These are phyloP conservation scores for Parotocinclus haroldoi DNA, from an alignment of 2,797 vertebrate species.

Conservation along the genomic window DNA sequence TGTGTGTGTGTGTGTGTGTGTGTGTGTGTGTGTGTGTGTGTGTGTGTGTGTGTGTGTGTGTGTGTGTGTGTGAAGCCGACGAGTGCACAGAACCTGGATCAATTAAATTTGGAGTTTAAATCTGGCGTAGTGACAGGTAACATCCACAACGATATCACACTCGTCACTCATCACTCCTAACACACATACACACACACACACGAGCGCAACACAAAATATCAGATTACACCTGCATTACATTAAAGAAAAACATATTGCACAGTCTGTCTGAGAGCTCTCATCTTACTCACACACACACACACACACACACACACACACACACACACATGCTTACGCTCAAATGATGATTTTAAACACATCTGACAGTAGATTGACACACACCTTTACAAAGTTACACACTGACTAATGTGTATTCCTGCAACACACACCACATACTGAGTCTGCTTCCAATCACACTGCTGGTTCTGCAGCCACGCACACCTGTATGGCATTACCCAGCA, in stretches of 20 bases:
- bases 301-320: slow-evolving; percentile 16
- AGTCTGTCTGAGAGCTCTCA: not conserved
- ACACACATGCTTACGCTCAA: not conserved
- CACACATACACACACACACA: not conserved
- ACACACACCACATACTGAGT: slow-evolving; percentile 11
- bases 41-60: not conserved
- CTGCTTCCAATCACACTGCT: slow-evolving; percentile 29
- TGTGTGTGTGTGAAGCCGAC: not conserved
- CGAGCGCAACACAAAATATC: not conserved
- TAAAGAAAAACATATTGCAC: slow-evolving; percentile 6
- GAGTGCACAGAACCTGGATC: too few species aligned
- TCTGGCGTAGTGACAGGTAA: too few species aligned
- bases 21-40: too few species aligned
- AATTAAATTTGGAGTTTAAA: too few species aligned
- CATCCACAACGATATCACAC: too few species aligned
- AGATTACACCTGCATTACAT: slow-evolving; percentile 7
- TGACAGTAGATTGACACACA: slow-evolving; percentile 22
- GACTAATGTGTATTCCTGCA: slow-evolving; percentile 1
- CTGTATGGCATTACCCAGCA: slow-evolving; percentile 29
- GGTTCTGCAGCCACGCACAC: slow-evolving; percentile 19
- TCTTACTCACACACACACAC: slow-evolving; percentile 3
- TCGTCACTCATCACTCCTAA: too few species aligned
- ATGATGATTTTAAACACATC: slow-evolving; percentile 18
- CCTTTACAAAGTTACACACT: slow-evolving; percentile 13
- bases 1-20: too few species aligned